phyloP scores from a whole-genome alignment of 1,140 invertebrate species.

The Scaptomyza hsui region DNA sequence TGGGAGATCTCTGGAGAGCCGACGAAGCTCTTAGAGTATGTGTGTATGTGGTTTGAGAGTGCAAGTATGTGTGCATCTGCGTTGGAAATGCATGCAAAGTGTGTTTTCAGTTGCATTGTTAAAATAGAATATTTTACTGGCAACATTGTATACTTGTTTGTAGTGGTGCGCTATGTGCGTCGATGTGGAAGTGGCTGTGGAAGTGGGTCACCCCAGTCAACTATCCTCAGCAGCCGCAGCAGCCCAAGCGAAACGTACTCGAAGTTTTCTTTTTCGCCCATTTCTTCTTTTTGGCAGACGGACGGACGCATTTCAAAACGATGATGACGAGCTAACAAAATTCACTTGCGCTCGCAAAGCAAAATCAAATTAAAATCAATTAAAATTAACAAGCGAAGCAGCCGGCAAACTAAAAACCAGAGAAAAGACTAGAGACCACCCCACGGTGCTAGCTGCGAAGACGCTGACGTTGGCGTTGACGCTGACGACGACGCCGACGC shows the following conservation, averaged over 20 bases:
- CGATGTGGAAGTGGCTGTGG: conserved; percentile 31
- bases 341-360: conserved; percentile 48
- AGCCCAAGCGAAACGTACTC: conserved; percentile 4
- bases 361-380: conserved; percentile 80
- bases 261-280: conserved; percentile 4
- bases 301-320: not conserved
- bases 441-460: conserved; percentile 20
- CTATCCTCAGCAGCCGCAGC: not conserved
- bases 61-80: not conserved
- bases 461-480: conserved; percentile 15
- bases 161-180: conserved; percentile 11
- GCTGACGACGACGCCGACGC: conserved; percentile 5
- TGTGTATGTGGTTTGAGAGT: conserved; percentile 15
- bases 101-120: conserved; percentile 36
- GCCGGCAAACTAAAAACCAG: conserved; percentile 25
- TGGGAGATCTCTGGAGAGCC: conserved; percentile 46
- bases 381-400: conserved; percentile 76
- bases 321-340: conserved; percentile 50
- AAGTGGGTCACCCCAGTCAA: conserved; percentile 48
- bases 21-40: conserved; percentile 22
- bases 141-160: no score
- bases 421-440: conserved; percentile 26
- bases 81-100: conserved; percentile 54
- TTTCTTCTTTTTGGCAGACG: conserved; percentile 1
- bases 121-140: conserved; percentile 48